A percentile compares a stretch with the other conserved stretches of the same genome.
These are phyloP conservation scores for Acrocephalus arundinaceus DNA, from an alignment of 2,113 vertebrate species.

Conservation along the genomic window DNA sequence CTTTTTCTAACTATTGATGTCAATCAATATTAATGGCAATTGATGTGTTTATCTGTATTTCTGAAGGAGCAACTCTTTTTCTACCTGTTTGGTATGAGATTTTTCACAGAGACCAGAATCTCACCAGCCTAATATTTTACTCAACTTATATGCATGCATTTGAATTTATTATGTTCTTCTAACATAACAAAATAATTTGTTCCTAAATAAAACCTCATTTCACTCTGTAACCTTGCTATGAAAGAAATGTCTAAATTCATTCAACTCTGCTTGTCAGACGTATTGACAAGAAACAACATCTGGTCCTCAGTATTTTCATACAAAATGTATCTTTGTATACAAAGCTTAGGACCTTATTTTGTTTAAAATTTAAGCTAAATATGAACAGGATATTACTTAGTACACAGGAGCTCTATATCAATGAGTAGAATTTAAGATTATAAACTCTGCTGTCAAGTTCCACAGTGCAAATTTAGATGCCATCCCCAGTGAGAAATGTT, in stretches of 20 bases:
- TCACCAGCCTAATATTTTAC: background rate
- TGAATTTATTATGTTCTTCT: background rate
- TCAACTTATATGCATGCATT: accelerated
- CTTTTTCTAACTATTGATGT: background rate
- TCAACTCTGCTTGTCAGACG: background rate
- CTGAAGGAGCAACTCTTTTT: background rate
- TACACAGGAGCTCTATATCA: background rate
- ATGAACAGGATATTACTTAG: background rate
- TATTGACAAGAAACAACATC: background rate
- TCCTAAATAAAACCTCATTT: background rate
- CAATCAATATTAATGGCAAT: background rate
- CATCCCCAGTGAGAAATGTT: background rate
- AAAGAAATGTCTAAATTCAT: background rate
- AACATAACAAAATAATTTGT: background rate
- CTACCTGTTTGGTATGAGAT: background rate
- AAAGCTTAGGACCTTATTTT: background rate
- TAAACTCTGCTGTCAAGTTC: background rate
- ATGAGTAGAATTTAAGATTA: background rate
- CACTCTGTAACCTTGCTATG: background rate
- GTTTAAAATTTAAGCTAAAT: background rate
- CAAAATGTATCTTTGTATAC: background rate
- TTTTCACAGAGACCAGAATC: background rate
- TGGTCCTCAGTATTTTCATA: background rate
- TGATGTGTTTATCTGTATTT: background rate
- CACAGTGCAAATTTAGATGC: background rate